A percentile compares a stretch with the other conserved stretches of the same genome.
Conservation (phyloP, 2,797 vertebrate species). For the Varecia variegata region DNA sequence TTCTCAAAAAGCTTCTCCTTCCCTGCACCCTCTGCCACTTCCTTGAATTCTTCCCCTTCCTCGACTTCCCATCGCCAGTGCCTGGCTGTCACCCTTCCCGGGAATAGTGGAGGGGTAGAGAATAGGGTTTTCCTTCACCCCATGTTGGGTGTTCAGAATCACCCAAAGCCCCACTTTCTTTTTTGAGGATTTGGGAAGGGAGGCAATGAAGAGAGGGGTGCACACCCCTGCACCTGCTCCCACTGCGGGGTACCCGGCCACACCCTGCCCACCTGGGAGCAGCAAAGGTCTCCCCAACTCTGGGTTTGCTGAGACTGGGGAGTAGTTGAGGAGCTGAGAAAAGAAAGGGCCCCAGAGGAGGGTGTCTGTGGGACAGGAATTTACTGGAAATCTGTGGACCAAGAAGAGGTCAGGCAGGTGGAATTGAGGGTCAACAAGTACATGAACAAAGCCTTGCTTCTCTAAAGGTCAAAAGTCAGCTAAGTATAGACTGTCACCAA, state of each 20-base stretch:
- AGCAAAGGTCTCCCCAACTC: not conserved
- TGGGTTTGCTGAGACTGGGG: not conserved
- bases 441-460: conserved; percentile 57
- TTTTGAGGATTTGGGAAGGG: not conserved
- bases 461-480: conserved; percentile 86
- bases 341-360: not conserved
- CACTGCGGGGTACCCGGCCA: not conserved
- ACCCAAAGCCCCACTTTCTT: not conserved
- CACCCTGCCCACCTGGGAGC: not conserved
- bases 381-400: not conserved
- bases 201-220: not conserved
- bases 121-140: not conserved
- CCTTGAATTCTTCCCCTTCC: not conserved
- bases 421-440: conserved; percentile 37
- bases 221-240: rapidly evolving
- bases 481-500: conserved; percentile 84
- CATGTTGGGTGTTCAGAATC: not conserved
- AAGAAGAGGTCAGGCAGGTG: not conserved
- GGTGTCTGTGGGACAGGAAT: not conserved
- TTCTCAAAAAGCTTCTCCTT: not conserved
- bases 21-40: not conserved
- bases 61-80: not conserved
- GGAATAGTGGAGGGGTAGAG: not conserved
- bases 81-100: not conserved
- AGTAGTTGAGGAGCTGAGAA: not conserved